A percentile compares a stretch with the other conserved stretches of the same genome.
Evolutionary conservation across 2,113 vertebrate genomes (phyloP).

Genomic region (Trinectes maculatus): DNA sequence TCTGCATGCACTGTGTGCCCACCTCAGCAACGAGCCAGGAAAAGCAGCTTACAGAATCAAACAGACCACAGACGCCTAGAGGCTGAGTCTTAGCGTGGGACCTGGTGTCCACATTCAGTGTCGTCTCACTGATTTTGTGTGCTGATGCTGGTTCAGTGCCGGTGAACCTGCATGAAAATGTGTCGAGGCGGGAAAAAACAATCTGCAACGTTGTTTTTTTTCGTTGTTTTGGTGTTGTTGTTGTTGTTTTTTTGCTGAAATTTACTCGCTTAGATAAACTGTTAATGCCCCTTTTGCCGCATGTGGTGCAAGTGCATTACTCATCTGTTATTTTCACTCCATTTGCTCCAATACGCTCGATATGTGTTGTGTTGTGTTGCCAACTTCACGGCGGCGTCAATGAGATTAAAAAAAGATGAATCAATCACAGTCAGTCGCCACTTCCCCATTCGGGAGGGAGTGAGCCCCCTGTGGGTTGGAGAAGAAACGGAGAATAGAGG

Average conservation of each 20-base stretch:
- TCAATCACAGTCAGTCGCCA: slow-evolving; percentile 5
- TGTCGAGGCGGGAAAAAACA: background rate
- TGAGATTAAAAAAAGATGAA: slow-evolving; percentile 9
- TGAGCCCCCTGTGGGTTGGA: background rate
- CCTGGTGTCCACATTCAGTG: background rate
- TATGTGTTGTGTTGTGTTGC: background rate
- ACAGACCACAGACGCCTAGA: slow-evolving; percentile 17
- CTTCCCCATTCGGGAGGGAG: background rate
- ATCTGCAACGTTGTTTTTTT: no score
- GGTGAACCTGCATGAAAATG: background rate
- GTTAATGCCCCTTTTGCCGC: slow-evolving; percentile 3
- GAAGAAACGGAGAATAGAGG: background rate
- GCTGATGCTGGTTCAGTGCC: background rate
- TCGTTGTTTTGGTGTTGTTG: no score
- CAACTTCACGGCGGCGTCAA: background rate
- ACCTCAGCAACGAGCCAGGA: slow-evolving; percentile 55
- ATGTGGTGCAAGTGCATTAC: slow-evolving; percentile 22
- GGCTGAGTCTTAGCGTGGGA: slow-evolving; percentile 39
- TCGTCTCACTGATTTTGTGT: background rate
- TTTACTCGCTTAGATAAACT: slow-evolving; percentile 2
- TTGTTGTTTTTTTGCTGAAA: background rate
- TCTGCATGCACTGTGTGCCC: slow-evolving; percentile 38
- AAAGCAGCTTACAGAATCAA: slow-evolving; percentile 43
- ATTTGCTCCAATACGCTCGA: slow-evolving; percentile 12
- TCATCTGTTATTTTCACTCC: slow-evolving; percentile 29